These are phyloP conservation scores for Cylloceria caligata DNA, from an alignment of 2,888 invertebrate species.

Conservation along the genomic window DNA sequence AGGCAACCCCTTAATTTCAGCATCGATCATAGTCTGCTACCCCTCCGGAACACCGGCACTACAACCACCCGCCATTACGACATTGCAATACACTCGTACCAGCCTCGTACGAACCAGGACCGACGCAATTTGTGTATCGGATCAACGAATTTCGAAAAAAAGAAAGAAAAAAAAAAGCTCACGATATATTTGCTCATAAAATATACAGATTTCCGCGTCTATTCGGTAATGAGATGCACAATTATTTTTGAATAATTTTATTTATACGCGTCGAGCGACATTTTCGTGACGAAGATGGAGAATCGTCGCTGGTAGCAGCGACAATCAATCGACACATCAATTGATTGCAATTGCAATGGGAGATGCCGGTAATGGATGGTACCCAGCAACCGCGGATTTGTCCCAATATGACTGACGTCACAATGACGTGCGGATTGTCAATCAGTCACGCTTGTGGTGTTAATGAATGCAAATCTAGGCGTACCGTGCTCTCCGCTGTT, in stretches of 20 bases:
- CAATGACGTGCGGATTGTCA: conserved; percentile 84
- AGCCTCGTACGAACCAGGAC: background rate
- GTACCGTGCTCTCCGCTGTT: conserved; percentile 44
- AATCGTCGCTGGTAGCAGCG: conserved; percentile 52
- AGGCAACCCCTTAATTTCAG: conserved; percentile 79
- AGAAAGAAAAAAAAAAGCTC: background rate
- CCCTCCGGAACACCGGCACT: conserved; percentile 61
- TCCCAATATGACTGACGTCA: conserved; percentile 81
- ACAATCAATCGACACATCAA: conserved; percentile 75
- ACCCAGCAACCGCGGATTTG: conserved; percentile 59
- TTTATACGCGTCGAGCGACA: conserved; percentile 9
- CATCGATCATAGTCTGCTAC: conserved; percentile 78
- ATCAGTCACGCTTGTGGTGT: conserved; percentile 84
- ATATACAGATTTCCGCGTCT: conserved; percentile 27
- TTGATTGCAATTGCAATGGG: conserved; percentile 80
- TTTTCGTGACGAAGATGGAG: conserved; percentile 22
- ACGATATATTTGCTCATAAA: background rate
- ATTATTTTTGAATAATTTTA: conserved; percentile 42
- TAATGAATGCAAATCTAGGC: conserved; percentile 83
- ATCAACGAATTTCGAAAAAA: conserved; percentile 17
- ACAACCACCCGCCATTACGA: conserved; percentile 69
- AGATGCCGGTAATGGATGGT: conserved; percentile 50
- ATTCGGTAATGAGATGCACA: conserved; percentile 8
- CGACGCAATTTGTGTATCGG: background rate
- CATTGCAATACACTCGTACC: conserved; percentile 59